phyloP scores from a whole-genome alignment of 2,113 vertebrate genomes.

The Ammodramus savannarum region DNA sequence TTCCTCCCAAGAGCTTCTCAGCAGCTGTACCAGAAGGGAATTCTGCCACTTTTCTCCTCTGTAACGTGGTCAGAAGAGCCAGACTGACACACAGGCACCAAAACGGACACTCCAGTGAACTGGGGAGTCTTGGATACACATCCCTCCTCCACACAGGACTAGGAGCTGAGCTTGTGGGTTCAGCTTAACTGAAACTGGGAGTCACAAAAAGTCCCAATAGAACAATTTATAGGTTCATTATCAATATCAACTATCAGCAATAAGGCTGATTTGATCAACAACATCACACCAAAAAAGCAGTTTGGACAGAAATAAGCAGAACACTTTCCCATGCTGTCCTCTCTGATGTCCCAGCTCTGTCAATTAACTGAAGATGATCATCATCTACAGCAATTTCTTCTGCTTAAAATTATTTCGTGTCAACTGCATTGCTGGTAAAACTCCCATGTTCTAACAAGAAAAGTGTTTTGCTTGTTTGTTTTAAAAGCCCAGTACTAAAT shows the following conservation, averaged over 20 bases:
- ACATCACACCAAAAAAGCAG: neutral
- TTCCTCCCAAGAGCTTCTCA: neutral
- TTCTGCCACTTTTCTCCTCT: neutral
- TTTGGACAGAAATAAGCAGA: neutral
- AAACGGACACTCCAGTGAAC: neutral
- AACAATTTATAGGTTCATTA: neutral
- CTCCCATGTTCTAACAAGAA: neutral
- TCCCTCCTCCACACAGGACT: neutral
- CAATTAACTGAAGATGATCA: neutral
- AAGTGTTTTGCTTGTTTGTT: neutral
- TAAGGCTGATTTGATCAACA: neutral
- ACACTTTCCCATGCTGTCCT: neutral
- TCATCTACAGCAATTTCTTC: neutral
- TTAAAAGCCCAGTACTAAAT: neutral
- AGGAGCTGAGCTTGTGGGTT: neutral
- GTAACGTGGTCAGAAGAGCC: neutral
- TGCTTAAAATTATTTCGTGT: neutral
- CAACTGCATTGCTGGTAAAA: neutral
- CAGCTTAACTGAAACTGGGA: neutral
- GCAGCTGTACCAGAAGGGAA: neutral
- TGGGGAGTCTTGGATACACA: accelerated
- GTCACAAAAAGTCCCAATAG: neutral
- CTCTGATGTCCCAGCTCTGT: neutral
- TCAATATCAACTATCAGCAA: neutral
- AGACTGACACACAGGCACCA: neutral